phyloP scores from a whole-genome alignment of 2,113 vertebrate species.

The Forbesichthys papilliferus region DNA sequence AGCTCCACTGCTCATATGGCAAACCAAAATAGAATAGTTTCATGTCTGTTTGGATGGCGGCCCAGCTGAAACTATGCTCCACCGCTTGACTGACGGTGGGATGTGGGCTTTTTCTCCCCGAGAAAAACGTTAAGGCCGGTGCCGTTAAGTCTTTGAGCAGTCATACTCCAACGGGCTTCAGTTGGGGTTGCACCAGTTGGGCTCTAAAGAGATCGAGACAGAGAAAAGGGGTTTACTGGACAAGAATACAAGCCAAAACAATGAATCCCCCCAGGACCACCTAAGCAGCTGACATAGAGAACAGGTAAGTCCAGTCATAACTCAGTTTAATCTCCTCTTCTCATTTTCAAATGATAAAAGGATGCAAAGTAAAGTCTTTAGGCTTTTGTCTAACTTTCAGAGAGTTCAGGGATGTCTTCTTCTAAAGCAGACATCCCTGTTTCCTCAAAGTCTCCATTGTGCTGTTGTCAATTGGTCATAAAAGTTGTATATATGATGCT shows the following conservation, averaged over 20 bases:
- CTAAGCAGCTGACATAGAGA: slow-evolving; percentile 26
- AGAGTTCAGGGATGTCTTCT: not conserved
- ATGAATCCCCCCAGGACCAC: slow-evolving; percentile 57
- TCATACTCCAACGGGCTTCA: slow-evolving; percentile 54
- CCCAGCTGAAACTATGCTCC: slow-evolving; percentile 84
- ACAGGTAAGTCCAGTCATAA: slow-evolving; percentile 57
- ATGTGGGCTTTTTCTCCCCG: slow-evolving; percentile 76
- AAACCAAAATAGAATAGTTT: slow-evolving; percentile 90
- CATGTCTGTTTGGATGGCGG: slow-evolving; percentile 85
- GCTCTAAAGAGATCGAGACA: slow-evolving; percentile 1
- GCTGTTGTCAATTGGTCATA: not conserved
- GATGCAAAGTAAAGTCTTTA: not conserved
- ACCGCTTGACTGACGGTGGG: slow-evolving; percentile 81
- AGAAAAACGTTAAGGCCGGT: slow-evolving; percentile 73
- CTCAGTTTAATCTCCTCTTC: slow-evolving; percentile 16
- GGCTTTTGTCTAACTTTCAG: not conserved
- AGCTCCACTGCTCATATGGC: slow-evolving; percentile 77
- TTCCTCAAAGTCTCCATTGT: not conserved
- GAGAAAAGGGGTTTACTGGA: slow-evolving; percentile 11
- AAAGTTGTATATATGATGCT: too few species aligned
- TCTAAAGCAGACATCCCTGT: not conserved
- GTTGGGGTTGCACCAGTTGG: slow-evolving; percentile 40
- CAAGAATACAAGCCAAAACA: slow-evolving; percentile 18
- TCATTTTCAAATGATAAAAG: slow-evolving; percentile 8
- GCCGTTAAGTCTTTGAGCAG: slow-evolving; percentile 64